Base-by-base conservation (phyloP, 2,113 vertebrate genomes). In the Otus sunia region DNA sequence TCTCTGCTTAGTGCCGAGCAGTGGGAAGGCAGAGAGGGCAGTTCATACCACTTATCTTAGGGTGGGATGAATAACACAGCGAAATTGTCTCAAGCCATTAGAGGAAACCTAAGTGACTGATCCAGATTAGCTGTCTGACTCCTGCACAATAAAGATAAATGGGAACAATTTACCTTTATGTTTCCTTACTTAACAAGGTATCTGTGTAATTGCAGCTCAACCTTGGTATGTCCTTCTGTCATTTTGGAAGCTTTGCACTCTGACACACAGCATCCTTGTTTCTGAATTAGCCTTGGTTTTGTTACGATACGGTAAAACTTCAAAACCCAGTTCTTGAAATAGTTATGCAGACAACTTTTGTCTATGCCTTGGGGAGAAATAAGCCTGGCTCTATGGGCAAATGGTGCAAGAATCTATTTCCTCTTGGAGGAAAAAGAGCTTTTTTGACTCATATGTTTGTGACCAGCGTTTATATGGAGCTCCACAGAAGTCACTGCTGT, bases 161-260 rank as follows among this genome's bases (percentile, higher is more conserved):
- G 59, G 52, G 34, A 85, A 53, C 45, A 94, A 68, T 13, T 49
- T 47, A 59, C 36, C 23, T 83, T 66, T 36, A 26, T 0, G 0
- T 43, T 73, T 83, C 49, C 53, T 43, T 21, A 17, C 5, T 72
- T 62, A 74, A 83, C 36, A 47, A 66, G 27, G 20, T 50, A 4
- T 43, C 49, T 3, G 0, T 0, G 0, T 41, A 41, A 22, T 20
- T 87, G 47, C 69, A 59, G 56, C 23, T 75, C 66, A 25, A 9
- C 45, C 71, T 88, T 82, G 52, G 58, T 56, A 0, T 43, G 49
- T 50, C 36, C 12, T 6, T 67, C 32, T 91, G 41, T 43, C 21
- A 4, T 26, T 86, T 50, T 60, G 41, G 52, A 55, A 88, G 74
- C 29, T 59, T 75, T 84, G 36, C 60, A 78, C 53, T 15, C 18